Conservation (phyloP, 2,113 vertebrate genomes). For the Nansenia antarctica region DNA sequence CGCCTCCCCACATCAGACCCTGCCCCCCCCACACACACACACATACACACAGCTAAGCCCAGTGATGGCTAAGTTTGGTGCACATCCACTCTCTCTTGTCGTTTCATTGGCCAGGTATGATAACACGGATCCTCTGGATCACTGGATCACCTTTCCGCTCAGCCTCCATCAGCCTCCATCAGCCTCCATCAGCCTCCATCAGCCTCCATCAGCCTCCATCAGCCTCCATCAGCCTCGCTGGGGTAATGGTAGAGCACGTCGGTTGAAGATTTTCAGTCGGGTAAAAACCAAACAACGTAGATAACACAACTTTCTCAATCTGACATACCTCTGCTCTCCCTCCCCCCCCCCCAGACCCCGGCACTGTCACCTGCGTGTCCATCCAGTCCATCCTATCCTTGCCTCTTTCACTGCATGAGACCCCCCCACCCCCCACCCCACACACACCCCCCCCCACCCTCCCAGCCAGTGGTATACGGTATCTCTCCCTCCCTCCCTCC, state of each 20-base stretch:
- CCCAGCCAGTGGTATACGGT: no score
- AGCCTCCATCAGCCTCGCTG: neutral
- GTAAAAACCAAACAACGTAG: no score
- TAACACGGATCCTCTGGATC: neutral
- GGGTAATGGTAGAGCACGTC: neutral
- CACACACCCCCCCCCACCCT: neutral
- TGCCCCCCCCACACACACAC: neutral
- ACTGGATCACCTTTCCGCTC: neutral
- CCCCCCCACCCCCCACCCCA: conserved; percentile 1
- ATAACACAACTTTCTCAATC: no score
- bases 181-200: neutral
- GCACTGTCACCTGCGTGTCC: neutral
- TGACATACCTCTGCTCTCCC: neutral
- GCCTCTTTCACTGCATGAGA: conserved; percentile 4
- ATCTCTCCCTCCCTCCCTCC: conserved; percentile 18
- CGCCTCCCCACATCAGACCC: neutral
- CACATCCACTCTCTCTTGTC: no score
- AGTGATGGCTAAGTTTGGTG: neutral
- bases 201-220: neutral
- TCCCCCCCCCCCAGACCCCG: neutral
- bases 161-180: neutral
- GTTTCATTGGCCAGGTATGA: neutral
- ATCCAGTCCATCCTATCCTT: neutral
- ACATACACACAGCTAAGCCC: neutral
- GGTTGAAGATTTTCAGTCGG: neutral